Conservation (phyloP, 2,113 vertebrate species). For the Oryzias javanicus region DNA sequence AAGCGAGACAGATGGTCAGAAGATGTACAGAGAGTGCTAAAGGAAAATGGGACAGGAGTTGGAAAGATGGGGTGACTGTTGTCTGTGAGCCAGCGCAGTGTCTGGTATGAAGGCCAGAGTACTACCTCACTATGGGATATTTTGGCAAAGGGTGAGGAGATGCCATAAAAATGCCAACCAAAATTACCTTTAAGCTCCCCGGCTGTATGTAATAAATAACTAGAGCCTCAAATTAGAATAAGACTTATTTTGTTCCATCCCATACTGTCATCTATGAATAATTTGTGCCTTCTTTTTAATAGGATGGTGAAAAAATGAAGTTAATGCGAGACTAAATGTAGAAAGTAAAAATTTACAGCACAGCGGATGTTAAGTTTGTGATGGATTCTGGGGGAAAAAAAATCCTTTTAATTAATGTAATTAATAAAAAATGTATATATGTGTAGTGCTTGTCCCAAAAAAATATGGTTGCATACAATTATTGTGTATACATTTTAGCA, state of each 20-base stretch:
- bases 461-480: no score
- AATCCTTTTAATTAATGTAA: no score
- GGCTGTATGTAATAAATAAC: conserved; percentile 65
- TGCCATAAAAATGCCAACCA: conserved; percentile 57
- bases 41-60: conserved; percentile 16
- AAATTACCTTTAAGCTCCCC: conserved; percentile 53
- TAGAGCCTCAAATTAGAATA: conserved; percentile 56
- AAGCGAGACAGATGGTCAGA: neutral
- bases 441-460: no score
- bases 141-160: conserved; percentile 42
- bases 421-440: no score
- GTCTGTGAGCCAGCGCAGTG: conserved; percentile 26
- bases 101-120: conserved; percentile 33
- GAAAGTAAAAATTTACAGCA: no score
- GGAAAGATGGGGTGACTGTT: conserved; percentile 12
- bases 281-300: conserved; percentile 41
- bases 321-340: no score
- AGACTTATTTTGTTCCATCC: conserved; percentile 41
- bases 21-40: conserved; percentile 11
- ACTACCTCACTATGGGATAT: conserved; percentile 42
- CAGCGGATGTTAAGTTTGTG: no score
- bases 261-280: conserved; percentile 31
- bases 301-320: conserved; percentile 47
- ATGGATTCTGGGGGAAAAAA: no score
- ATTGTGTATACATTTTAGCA: no score